Conservation (phyloP, 1,140 invertebrate genomes). For the Adoxophyes honmai region DNA sequence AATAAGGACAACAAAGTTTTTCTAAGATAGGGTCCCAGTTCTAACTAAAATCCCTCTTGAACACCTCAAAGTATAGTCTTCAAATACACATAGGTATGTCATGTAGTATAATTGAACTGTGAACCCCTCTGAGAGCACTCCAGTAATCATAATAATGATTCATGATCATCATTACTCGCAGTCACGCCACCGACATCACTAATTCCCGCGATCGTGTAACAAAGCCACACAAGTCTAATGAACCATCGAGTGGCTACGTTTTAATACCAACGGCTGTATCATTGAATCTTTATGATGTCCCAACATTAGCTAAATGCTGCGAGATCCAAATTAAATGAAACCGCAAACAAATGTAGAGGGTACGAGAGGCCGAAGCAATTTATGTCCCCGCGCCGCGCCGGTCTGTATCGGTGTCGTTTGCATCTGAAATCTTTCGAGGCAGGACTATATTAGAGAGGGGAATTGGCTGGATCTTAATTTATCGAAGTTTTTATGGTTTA, state of each 20-base stretch:
- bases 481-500: slow-evolving; percentile 79
- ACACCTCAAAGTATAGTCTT: no score
- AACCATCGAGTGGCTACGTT: background rate
- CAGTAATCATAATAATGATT: no score
- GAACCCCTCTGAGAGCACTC: no score
- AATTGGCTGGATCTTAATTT: slow-evolving; percentile 78
- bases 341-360: slow-evolving; percentile 55
- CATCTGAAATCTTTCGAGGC: slow-evolving; percentile 70
- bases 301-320: slow-evolving; percentile 43
- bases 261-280: slow-evolving; percentile 19
- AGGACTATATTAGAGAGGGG: slow-evolving; percentile 71
- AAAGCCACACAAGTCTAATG: background rate
- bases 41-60: no score
- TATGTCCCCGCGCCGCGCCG: slow-evolving; percentile 41
- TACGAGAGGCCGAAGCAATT: slow-evolving; percentile 44
- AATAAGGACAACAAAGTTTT: no score
- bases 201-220: background rate
- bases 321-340: slow-evolving; percentile 45
- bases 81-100: no score
- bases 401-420: slow-evolving; percentile 67
- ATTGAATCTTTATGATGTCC: slow-evolving; percentile 40
- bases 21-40: no score
- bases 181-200: background rate
- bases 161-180: slow-evolving; percentile 18
- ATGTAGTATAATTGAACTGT: no score